These are phyloP conservation scores for Nephrotoma flavescens DNA, from an alignment of 2,888 invertebrate species.

Conservation along the genomic window DNA sequence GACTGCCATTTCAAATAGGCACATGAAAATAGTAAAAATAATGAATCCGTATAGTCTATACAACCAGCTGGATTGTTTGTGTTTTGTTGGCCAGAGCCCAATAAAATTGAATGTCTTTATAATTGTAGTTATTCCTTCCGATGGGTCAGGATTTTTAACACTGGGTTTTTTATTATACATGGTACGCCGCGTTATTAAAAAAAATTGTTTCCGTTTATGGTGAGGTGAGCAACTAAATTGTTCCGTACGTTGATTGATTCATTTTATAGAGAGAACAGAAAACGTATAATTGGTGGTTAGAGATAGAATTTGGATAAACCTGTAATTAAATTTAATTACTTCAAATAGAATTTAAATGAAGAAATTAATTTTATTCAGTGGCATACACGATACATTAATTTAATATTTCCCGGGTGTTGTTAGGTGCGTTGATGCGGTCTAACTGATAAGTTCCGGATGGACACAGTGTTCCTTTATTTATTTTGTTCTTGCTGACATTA, in stretches of 20 bases:
- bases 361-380: neutral
- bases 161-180: neutral
- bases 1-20: neutral
- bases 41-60: neutral
- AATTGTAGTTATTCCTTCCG: neutral
- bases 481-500: too few species aligned
- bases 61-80: neutral
- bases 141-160: neutral
- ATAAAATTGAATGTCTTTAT: neutral
- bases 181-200: neutral
- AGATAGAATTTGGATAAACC: neutral
- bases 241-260: neutral
- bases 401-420: neutral
- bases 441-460: too few species aligned
- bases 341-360: neutral
- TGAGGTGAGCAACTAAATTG: neutral
- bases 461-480: too few species aligned
- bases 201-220: neutral
- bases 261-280: neutral
- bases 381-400: neutral
- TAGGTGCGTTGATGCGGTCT: too few species aligned
- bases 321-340: neutral
- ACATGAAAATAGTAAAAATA: neutral
- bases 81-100: neutral
- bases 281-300: neutral